These are phyloP conservation scores for Corydoras sp. DNA, from an alignment of 2,113 vertebrate genomes.

Conservation along the genomic window DNA sequence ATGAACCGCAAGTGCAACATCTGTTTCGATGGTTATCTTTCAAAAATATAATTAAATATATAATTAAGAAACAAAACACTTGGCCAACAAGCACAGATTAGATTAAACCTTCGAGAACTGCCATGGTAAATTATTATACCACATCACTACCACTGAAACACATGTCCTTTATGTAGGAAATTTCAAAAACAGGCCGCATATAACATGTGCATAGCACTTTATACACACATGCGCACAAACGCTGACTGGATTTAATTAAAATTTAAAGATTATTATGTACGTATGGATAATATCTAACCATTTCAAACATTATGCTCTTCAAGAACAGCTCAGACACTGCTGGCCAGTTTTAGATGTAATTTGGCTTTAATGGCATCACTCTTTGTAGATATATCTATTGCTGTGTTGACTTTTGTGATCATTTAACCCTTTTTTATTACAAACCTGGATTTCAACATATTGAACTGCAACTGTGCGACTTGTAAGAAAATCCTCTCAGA, in stretches of 20 bases:
- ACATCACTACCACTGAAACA: slow-evolving; percentile 20
- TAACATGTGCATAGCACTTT: slow-evolving; percentile 25
- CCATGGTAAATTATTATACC: slow-evolving; percentile 15
- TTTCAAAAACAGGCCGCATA: too few species aligned
- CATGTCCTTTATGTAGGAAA: background rate
- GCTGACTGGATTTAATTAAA: background rate
- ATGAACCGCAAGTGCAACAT: slow-evolving; percentile 53
- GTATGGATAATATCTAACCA: background rate
- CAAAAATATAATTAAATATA: slow-evolving; percentile 7
- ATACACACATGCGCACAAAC: slow-evolving; percentile 10
- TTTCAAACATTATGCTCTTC: background rate
- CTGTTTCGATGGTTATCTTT: slow-evolving; percentile 42
- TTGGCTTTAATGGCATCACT: background rate
- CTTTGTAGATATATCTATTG: too few species aligned
- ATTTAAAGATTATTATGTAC: slow-evolving; percentile 3
- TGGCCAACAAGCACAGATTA: slow-evolving; percentile 35
- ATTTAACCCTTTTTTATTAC: slow-evolving; percentile 8
- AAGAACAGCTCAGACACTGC: too few species aligned
- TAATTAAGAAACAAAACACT: slow-evolving; percentile 3
- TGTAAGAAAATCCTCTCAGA: background rate
- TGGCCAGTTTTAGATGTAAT: too few species aligned
- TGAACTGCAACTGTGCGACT: background rate
- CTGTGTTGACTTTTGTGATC: slow-evolving; percentile 24
- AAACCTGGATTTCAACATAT: background rate
- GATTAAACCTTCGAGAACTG: slow-evolving; percentile 43